Percentiles rank a stretch among this genome's conserved stretches.
These are phyloP conservation scores for Atherinosoma microstoma DNA, from an alignment of 2,797 vertebrate genomes.

Conservation along the genomic window DNA sequence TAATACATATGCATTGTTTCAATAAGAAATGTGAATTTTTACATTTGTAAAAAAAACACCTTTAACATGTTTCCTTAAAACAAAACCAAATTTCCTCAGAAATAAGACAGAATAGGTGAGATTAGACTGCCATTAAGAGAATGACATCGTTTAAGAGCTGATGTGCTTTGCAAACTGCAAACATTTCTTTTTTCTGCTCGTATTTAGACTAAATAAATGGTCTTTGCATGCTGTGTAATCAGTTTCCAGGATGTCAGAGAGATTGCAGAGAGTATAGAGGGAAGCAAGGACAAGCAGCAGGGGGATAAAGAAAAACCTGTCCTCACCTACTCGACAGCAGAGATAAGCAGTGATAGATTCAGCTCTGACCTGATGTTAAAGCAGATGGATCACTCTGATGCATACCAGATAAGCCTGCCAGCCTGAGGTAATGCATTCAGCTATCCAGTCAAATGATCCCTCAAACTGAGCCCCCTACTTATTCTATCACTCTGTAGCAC, in stretches of 20 bases:
- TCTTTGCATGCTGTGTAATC: slow-evolving; percentile 31
- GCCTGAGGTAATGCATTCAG: slow-evolving; percentile 62
- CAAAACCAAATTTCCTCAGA: not conserved
- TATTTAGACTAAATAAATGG: slow-evolving; percentile 19
- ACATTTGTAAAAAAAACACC: no score
- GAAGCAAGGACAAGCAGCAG: slow-evolving; percentile 40
- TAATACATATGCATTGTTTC: not conserved
- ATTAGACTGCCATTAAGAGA: not conserved
- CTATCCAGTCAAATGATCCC: slow-evolving; percentile 36
- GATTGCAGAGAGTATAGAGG: slow-evolving; percentile 18
- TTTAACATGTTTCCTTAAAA: not conserved
- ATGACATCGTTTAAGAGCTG: not conserved
- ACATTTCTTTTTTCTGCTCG: not conserved
- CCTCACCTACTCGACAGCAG: slow-evolving; percentile 64
- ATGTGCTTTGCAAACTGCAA: slow-evolving; percentile 3
- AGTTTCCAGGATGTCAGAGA: slow-evolving; percentile 43
- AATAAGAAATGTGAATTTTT: no score
- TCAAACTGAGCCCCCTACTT: slow-evolving; percentile 37
- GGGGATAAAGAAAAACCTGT: slow-evolving; percentile 55
- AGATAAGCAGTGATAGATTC: slow-evolving; percentile 75
- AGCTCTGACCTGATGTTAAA: slow-evolving; percentile 68
- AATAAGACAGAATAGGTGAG: not conserved
- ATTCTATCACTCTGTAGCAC: slow-evolving; percentile 29
- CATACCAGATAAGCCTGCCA: slow-evolving; percentile 64
- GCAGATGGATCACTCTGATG: slow-evolving; percentile 65